Percentiles rank a stretch among this genome's conserved stretches.
Conservation (phyloP, 2,888 invertebrate species). For the Aporophyla lueneburgensis region DNA sequence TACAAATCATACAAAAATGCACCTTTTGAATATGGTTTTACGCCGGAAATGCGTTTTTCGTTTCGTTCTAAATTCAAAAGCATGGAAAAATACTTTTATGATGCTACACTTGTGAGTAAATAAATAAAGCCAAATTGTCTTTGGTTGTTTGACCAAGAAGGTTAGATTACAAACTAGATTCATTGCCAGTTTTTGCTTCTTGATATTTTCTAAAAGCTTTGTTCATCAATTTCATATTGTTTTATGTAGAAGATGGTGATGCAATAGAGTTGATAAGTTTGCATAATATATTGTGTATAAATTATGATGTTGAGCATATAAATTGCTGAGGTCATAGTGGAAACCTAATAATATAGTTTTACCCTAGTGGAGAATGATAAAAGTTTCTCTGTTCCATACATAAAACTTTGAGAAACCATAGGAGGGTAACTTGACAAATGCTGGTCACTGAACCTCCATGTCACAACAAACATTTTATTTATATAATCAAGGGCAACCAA, state of each 20-base stretch:
- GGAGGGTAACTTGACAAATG: no score
- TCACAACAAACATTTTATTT: no score
- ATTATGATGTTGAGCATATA: no score
- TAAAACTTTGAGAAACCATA: no score
- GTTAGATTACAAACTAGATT: constrained; percentile 25
- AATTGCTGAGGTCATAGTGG: not conserved
- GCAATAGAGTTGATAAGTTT: not conserved
- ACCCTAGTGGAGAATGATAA: no score
- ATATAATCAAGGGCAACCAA: no score
- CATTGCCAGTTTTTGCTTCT: constrained; percentile 1
- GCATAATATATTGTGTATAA: not conserved
- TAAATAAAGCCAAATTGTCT: constrained; percentile 60
- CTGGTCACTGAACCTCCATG: no score
- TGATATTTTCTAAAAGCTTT: not conserved
- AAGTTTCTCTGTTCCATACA: no score
- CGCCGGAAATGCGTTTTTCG: constrained; percentile 77
- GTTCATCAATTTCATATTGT: not conserved
- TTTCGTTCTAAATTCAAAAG: constrained; percentile 76
- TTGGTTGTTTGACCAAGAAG: constrained; percentile 45
- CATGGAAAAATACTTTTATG: constrained; percentile 75
- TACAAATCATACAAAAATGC: constrained; percentile 85
- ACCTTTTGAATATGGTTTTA: constrained; percentile 82
- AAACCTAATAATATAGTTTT: no score
- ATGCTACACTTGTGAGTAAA: constrained; percentile 76
- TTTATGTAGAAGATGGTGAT: not conserved